These are phyloP conservation scores for Cygnus atratus DNA, from an alignment of 2,113 vertebrate species.

Conservation along the genomic window DNA sequence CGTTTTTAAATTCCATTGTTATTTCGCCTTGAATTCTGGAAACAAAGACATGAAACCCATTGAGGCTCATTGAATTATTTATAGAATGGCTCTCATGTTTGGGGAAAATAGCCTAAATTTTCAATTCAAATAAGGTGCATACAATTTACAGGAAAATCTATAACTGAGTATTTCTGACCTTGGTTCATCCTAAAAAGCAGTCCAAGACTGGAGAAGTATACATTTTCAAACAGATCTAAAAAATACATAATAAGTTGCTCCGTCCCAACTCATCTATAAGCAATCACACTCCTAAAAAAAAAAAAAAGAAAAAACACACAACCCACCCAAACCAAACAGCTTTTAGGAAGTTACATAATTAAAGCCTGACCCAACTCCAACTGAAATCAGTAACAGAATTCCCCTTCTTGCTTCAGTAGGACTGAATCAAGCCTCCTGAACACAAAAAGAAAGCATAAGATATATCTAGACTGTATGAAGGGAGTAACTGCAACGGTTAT, in stretches of 20 bases:
- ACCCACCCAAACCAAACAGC: background rate
- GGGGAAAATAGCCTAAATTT: background rate
- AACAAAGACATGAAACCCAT: background rate
- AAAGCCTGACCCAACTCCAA: background rate
- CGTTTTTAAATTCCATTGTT: background rate
- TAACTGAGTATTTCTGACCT: background rate
- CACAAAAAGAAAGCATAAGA: background rate
- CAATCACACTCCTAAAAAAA: background rate
- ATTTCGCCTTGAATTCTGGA: background rate
- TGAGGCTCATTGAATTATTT: background rate
- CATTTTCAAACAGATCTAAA: background rate
- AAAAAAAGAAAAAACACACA: background rate
- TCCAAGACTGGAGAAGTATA: background rate
- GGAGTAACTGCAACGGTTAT: background rate
- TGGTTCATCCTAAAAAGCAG: background rate
- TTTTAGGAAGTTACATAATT: background rate
- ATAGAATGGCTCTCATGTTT: background rate
- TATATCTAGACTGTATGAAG: background rate
- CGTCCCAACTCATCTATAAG: accelerated
- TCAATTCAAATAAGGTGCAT: background rate
- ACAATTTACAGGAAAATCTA: too few relatives aligned
- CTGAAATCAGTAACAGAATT: background rate
- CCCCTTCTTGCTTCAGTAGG: background rate
- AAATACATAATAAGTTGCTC: background rate
- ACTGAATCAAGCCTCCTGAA: background rate